These are phyloP conservation scores for Pangasianodon gigas DNA, from an alignment of 2,113 vertebrate genomes.

Conservation along the genomic window DNA sequence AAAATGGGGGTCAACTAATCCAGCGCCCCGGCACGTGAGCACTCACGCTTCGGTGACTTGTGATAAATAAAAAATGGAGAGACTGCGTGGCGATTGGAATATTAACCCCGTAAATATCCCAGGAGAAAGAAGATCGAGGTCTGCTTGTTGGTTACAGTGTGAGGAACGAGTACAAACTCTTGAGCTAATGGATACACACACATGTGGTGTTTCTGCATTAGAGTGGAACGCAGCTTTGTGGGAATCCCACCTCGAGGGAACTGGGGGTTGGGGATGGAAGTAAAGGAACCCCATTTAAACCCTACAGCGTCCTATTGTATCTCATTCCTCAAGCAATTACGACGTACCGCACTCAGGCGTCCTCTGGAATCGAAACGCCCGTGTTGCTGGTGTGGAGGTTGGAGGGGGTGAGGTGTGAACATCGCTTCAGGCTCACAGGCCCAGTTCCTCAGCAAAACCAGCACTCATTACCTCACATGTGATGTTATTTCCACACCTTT, in stretches of 20 bases:
- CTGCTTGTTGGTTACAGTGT: conserved; percentile 37
- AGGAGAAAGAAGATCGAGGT: conserved; percentile 64
- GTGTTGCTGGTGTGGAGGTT: background rate
- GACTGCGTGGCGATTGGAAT: conserved; percentile 77
- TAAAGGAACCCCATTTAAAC: conserved; percentile 63
- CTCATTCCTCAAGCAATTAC: conserved; percentile 45
- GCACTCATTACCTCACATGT: background rate
- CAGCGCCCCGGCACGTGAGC: conserved; percentile 68
- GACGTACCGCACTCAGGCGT: background rate
- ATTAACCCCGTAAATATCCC: conserved; percentile 79
- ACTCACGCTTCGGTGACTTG: conserved; percentile 77
- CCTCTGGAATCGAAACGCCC: conserved; percentile 23
- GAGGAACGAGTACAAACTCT: conserved; percentile 58
- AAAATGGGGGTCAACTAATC: conserved; percentile 78
- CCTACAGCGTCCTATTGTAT: conserved; percentile 31
- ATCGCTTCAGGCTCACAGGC: conserved; percentile 27
- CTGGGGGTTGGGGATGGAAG: conserved; percentile 32
- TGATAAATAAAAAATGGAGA: conserved; percentile 87
- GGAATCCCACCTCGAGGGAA: conserved; percentile 57
- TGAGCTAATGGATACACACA: conserved; percentile 35
- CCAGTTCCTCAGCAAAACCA: conserved; percentile 25
- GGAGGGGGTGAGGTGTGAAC: conserved; percentile 7
- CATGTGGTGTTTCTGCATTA: conserved; percentile 39
- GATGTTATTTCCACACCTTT: background rate
- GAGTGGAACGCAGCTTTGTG: conserved; percentile 54